A percentile compares a stretch with the other conserved stretches of the same genome.
Evolutionary conservation across 1,140 invertebrate species (phyloP).

Genomic region (Papilio polytes): DNA sequence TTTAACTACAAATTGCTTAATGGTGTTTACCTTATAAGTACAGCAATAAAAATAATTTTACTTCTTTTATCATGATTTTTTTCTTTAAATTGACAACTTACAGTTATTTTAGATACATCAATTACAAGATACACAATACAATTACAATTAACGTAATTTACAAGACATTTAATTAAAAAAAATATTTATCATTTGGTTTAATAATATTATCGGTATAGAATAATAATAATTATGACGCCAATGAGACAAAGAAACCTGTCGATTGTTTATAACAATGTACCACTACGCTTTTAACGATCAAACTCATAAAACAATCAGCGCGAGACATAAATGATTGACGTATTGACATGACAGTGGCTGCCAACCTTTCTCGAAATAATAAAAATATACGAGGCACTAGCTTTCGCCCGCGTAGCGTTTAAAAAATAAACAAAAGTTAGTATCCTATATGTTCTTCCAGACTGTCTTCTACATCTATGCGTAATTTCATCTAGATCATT

Average conservation of each 20-base stretch:
- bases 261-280: neutral
- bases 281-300: neutral
- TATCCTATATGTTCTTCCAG: no score
- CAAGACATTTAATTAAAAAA: no score
- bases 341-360: neutral
- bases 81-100: neutral
- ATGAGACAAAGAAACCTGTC: neutral
- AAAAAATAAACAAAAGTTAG: no score
- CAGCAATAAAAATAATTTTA: neutral
- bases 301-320: slow-evolving; percentile 5
- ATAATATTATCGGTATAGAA: neutral
- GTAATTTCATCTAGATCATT: no score
- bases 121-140: no score
- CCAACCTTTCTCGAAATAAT: neutral
- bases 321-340: neutral
- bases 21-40: neutral
- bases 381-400: no score
- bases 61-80: neutral
- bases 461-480: no score
- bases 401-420: no score
- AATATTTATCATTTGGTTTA: no score
- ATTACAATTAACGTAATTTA: no score
- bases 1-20: slow-evolving; percentile 9
- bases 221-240: neutral
- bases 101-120: neutral